Evolutionary conservation across 2,113 vertebrate species (phyloP).

Genomic region (Serinus canaria): DNA sequence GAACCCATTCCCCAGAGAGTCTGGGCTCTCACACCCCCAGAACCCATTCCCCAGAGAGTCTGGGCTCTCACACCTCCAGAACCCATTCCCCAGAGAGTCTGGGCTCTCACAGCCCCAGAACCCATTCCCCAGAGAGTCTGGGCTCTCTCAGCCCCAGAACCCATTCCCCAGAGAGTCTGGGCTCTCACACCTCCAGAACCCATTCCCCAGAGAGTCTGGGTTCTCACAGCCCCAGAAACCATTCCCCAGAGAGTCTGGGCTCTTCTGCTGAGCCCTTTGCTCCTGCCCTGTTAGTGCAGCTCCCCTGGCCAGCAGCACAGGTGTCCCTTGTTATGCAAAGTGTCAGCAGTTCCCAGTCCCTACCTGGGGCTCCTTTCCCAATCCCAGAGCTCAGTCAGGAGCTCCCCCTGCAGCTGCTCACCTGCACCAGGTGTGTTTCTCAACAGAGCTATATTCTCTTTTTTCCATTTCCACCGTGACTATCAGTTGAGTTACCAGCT

Average conservation of each 20-base stretch:
- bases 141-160: too few relatives aligned
- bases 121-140: too few relatives aligned
- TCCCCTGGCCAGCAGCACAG: neutral
- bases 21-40: too few relatives aligned
- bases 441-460: neutral
- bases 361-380: neutral
- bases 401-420: neutral
- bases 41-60: too few relatives aligned
- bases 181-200: too few relatives aligned
- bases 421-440: neutral
- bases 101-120: too few relatives aligned
- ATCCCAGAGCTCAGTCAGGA: neutral
- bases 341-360: accelerated
- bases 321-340: neutral
- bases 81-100: too few relatives aligned
- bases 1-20: too few relatives aligned
- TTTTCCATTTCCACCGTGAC: neutral
- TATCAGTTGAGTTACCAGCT: neutral
- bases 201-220: accelerated
- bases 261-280: neutral
- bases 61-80: too few relatives aligned
- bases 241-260: accelerated
- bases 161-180: too few relatives aligned
- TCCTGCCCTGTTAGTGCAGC: accelerated
- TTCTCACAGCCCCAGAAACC: neutral